Evolutionary conservation across 2,113 vertebrate species (phyloP).

Genomic region (Stegostoma tigrinum): DNA sequence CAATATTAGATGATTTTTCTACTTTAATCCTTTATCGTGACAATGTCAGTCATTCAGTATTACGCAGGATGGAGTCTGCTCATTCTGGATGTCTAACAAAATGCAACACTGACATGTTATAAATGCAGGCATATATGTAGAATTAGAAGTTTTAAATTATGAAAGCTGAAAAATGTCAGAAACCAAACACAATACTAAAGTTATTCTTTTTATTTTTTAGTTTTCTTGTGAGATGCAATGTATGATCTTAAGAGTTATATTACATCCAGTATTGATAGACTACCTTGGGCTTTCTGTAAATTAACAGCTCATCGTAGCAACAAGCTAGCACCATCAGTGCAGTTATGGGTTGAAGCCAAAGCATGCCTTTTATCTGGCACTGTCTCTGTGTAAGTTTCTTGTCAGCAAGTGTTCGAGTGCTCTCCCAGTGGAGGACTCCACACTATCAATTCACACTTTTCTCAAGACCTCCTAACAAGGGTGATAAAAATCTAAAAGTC

Average conservation of each 20-base stretch:
- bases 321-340: constrained; percentile 3
- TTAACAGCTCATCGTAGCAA: constrained; percentile 18
- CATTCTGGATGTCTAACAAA: background rate
- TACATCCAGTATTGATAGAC: constrained; percentile 32
- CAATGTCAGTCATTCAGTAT: background rate
- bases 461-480: background rate
- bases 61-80: background rate
- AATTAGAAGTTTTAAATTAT: background rate
- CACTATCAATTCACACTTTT: background rate
- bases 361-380: background rate
- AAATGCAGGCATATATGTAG: background rate
- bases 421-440: background rate
- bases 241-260: constrained; percentile 27
- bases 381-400: background rate
- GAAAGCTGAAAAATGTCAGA: background rate
- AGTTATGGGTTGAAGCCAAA: constrained; percentile 7
- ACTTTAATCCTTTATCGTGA: background rate
- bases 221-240: constrained; percentile 18
- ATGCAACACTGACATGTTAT: background rate
- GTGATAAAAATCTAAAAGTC: background rate
- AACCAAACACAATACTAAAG: background rate
- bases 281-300: constrained; percentile 6
- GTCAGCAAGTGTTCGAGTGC: background rate
- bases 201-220: constrained; percentile 15
- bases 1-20: background rate